Evolutionary conservation across 2,113 vertebrate genomes (phyloP), one percentile per base, ranked within the genome.

Genomic region (Pheucticus melanocephalus): DNA sequence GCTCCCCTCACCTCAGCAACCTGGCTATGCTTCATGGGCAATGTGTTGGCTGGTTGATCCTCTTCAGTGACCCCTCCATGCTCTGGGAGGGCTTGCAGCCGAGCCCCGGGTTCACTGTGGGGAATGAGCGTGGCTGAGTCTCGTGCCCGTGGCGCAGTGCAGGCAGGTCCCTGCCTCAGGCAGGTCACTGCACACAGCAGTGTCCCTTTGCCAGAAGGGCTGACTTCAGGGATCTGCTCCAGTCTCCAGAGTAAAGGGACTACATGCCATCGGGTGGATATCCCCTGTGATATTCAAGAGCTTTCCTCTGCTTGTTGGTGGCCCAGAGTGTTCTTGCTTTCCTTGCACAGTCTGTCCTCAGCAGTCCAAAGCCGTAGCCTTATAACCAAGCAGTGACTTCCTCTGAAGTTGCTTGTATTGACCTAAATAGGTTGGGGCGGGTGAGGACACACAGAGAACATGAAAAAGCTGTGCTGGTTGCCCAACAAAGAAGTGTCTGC

Each of bases 371-470:
- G 78, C 70, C 0, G 59, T 89, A 94, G 93, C 61, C 90, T 95
- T 90, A 93, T 80, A 96, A 87, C 92, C 79, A 96, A 66, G 90
- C 90, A 86, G 82, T 88, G 88, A 95, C 93, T 95, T 97, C 93
- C 84, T 96, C 94, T 95, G 91, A 96, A 93, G 93, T 93, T 94
- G 79, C 93, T 88, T 90, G 68, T 95, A 96, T 94, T 96, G 96
- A 95, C 95, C 95, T 97, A 95, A 95, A 95, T 96, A 97, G 69
- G 85, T 95, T 96, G 92, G 96, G 95, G 94, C 88, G 77, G 94
- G 92, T 93, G 72, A 96, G 95, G 95, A 96, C 95, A 90, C 90
- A 92, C 7, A 96, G 93, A 39, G 72, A 92, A 96, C 93, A 94
- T 96, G 93, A 96, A 96, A 95, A 96, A 94, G 93, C 92, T 86